Evolutionary conservation across 53 echinoderm and acorn worm species (phyloP).

Genomic region (Holothuria scabra): DNA sequence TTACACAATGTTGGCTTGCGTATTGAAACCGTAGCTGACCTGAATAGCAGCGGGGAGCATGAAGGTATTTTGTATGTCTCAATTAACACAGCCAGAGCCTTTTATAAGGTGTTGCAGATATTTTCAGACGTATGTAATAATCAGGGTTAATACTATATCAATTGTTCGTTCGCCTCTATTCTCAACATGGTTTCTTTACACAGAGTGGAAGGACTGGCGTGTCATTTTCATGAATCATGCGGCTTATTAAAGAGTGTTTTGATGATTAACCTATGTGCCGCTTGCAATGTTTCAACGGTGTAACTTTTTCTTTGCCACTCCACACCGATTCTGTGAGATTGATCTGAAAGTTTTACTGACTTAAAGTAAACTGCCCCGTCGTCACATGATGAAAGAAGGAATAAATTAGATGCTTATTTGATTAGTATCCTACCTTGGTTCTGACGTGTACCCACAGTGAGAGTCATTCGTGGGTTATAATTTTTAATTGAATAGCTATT

Average conservation of each 20-base stretch:
- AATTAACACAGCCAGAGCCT: constrained; percentile 51
- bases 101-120: constrained; percentile 48
- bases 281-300: no score
- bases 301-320: no score
- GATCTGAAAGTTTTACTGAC: no score
- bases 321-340: no score
- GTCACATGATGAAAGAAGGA: constrained; percentile 13
- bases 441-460: constrained; percentile 39
- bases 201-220: no score
- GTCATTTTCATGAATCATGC: no score
- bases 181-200: background rate
- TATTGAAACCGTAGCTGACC: constrained; percentile 7
- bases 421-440: constrained; percentile 25
- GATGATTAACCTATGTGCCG: no score
- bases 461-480: constrained; percentile 22
- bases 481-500: constrained; percentile 17
- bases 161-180: constrained; percentile 6
- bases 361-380: no score
- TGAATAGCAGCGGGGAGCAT: constrained; percentile 34
- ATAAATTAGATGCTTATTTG: constrained; percentile 39
- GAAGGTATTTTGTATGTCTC: constrained; percentile 36
- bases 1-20: no score
- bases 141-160: background rate
- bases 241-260: no score
- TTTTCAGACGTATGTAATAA: constrained; percentile 1